phyloP scores from a whole-genome alignment of 2,888 invertebrate species.

The Andrena bicolor region DNA sequence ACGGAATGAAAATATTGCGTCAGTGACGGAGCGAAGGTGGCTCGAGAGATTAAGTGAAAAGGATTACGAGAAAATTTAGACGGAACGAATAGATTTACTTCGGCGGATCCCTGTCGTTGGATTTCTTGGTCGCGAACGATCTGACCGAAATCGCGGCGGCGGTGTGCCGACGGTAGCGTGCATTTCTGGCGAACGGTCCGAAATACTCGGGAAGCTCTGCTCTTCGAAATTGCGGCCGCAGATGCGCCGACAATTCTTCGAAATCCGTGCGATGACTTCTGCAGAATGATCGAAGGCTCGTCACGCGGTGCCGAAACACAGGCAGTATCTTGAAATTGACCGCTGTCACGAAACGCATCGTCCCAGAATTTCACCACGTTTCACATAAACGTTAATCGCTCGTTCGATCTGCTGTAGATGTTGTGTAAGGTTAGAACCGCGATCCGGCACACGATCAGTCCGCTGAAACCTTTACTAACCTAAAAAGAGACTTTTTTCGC shows the following conservation, averaged over 20 bases:
- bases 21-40: neutral
- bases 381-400: constrained; percentile 36
- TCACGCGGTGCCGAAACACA: constrained; percentile 74
- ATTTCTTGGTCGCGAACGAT: constrained; percentile 74
- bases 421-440: constrained; percentile 33
- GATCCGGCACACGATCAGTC: constrained; percentile 6
- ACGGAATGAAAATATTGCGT: neutral
- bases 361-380: constrained; percentile 44
- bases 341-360: constrained; percentile 73
- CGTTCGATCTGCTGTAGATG: constrained; percentile 10
- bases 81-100: constrained; percentile 58
- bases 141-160: constrained; percentile 66
- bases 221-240: constrained; percentile 48
- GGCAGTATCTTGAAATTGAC: constrained; percentile 75
- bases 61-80: neutral
- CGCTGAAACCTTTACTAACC: constrained; percentile 54
- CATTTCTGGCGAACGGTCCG: constrained; percentile 48
- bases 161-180: constrained; percentile 56
- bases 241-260: constrained; percentile 51
- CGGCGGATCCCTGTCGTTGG: constrained; percentile 72
- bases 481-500: constrained; percentile 16
- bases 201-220: constrained; percentile 35
- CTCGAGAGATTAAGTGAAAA: neutral
- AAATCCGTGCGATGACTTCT: constrained; percentile 58
- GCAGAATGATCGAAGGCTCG: constrained; percentile 66